Base-by-base conservation (phyloP, 2,797 vertebrate species). In the Chrysolophus pictus region DNA sequence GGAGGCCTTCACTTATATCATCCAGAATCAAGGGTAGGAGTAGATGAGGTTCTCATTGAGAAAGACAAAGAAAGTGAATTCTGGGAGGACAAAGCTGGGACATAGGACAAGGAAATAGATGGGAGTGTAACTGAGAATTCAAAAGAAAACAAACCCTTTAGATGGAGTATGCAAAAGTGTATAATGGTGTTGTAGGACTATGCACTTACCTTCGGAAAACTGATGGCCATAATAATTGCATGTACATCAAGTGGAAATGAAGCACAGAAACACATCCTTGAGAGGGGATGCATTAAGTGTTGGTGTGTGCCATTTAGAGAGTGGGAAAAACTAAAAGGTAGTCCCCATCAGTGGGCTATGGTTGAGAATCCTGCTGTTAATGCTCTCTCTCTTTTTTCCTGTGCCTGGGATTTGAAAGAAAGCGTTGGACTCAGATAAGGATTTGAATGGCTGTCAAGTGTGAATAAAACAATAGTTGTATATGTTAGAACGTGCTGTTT, bases 1-100 rank as follows among this genome's bases (percentile, higher is more conserved):
- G 71, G 97, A 97, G 60, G 56, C 97, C 35, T 95, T 96, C 47
- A 4, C 90, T 9, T 97, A 96, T 44, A 81, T 92, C 78, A 41
- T 97, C 84, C 98, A 98, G 95, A 96, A 91, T 15, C 87, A 95
- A 72, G 96, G 97, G 98, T 98, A 97, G 31, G 96, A 75, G 23
- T 6, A 23, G 28, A 49, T 39, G 31, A n/a, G 21, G 11, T 2
- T 22, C 23, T 21, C 24, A 67, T 44, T 41, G n/a, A 53, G 17
- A 23, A 56, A 23, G 35, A 28, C 47, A 11, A 7, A 26, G n/a
- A 13, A 64, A n/a, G 6, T 13, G 7, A 59, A 51, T 6, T 6
- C 13, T 41, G 60, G 19, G n/a, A 47, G 28, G 58, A 21, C 37
- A 37, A 44, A 59, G 31, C 31, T 16, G 80, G 47, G 19, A 37